Conservation (phyloP, 2,113 vertebrate species). For the Pituophis catenifer region DNA sequence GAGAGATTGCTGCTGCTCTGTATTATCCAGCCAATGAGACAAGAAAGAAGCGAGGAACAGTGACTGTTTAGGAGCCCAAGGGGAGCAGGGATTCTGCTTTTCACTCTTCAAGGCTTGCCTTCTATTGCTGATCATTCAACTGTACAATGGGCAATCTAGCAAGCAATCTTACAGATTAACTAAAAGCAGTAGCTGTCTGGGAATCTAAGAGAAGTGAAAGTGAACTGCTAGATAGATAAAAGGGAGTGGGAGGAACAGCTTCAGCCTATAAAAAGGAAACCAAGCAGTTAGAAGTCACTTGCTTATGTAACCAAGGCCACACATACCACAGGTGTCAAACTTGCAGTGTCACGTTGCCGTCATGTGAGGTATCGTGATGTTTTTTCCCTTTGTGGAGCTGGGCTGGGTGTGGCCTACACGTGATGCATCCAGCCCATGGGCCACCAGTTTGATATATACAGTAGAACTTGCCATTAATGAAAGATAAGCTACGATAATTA, state of each 20-base stretch:
- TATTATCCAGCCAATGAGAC: background rate
- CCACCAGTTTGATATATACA: background rate
- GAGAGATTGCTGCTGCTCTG: background rate
- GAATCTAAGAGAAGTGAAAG: background rate
- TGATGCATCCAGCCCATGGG: too few species aligned
- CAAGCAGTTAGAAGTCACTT: background rate
- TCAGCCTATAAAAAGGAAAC: background rate
- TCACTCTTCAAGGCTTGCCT: background rate
- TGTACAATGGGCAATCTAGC: background rate
- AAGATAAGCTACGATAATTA: background rate
- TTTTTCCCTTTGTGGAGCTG: too few species aligned
- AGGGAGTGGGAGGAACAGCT: background rate
- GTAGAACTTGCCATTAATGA: background rate
- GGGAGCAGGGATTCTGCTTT: background rate
- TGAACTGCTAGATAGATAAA: background rate
- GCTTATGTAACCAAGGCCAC: background rate
- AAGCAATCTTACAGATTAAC: background rate
- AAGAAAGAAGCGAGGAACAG: background rate
- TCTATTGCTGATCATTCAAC: background rate
- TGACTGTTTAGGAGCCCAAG: background rate
- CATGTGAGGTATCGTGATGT: fast-evolving
- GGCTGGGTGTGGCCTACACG: too few species aligned
- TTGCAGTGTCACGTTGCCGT: too few species aligned
- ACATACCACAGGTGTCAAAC: background rate
- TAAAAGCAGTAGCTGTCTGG: background rate